phyloP scores from a whole-genome alignment of 2,888 invertebrate species.

The Anarsia innoxiella region DNA sequence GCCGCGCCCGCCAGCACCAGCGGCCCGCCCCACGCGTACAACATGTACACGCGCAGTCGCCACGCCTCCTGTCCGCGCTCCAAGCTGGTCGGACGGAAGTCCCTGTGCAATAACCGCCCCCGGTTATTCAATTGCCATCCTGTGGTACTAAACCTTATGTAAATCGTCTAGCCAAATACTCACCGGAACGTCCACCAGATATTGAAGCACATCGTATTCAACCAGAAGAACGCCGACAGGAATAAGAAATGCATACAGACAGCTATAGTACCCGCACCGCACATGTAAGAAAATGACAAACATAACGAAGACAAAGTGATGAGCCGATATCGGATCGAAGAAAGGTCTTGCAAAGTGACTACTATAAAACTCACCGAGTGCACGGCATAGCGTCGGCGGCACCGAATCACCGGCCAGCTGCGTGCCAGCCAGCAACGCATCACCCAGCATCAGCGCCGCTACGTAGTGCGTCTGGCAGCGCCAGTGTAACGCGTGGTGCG shows the following conservation, averaged over 20 bases:
- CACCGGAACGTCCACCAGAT: constrained; percentile 95
- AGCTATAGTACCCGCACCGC: constrained; percentile 79
- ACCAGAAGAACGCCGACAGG: constrained; percentile 93
- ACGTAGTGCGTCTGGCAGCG: constrained; percentile 92
- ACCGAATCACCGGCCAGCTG: constrained; percentile 80
- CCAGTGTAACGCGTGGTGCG: constrained; percentile 91
- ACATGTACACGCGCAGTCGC: constrained; percentile 84
- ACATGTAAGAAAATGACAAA: constrained; percentile 21
- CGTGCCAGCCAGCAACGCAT: constrained; percentile 84
- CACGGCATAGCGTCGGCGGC: constrained; percentile 77
- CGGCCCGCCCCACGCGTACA: constrained; percentile 92
- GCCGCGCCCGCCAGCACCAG: constrained; percentile 84
- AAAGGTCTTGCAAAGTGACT: not conserved
- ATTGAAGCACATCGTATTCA: constrained; percentile 96
- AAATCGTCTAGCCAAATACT: constrained; percentile 39
- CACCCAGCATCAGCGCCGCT: constrained; percentile 86
- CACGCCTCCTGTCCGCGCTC: constrained; percentile 90
- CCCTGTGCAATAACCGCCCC: constrained; percentile 66
- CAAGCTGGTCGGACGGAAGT: constrained; percentile 87
- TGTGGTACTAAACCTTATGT: no score
- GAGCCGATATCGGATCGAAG: no score
- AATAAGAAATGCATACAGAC: constrained; percentile 91
- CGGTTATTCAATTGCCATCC: not conserved
- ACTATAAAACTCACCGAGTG: constrained; percentile 83
- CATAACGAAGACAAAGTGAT: no score